Evolutionary conservation across 1,140 invertebrate species (phyloP).

Genomic region (Drosophila repleta): DNA sequence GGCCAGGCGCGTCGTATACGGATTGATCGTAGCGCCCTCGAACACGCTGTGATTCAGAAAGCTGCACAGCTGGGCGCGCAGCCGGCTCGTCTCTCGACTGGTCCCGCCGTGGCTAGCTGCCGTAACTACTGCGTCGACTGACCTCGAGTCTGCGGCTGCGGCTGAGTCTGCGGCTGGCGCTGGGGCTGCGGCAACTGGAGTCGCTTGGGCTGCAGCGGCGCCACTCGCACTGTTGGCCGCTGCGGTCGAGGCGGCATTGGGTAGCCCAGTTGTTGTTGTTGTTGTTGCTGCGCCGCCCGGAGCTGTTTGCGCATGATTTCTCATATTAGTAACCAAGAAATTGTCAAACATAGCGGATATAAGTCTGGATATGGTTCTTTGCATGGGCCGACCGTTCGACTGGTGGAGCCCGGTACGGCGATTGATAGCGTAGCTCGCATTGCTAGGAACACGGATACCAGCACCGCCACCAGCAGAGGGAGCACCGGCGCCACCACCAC

Average conservation of each 20-base stretch:
- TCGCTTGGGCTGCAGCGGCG: background rate
- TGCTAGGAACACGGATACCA: background rate
- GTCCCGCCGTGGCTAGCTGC: background rate
- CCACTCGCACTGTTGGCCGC: background rate
- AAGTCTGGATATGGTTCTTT: constrained; percentile 40
- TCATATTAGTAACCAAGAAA: constrained; percentile 60
- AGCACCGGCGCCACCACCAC: background rate
- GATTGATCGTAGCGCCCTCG: constrained; percentile 61
- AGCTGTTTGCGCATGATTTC: constrained; percentile 77
- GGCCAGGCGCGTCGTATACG: constrained; percentile 61
- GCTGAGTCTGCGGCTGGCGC: background rate
- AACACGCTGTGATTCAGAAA: constrained; percentile 66
- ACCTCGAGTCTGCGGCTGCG: background rate
- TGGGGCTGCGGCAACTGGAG: background rate
- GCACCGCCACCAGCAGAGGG: constrained; percentile 10
- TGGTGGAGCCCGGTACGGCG: constrained; percentile 6
- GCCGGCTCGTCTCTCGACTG: constrained; percentile 12
- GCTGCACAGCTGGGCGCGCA: constrained; percentile 58
- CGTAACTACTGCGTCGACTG: background rate
- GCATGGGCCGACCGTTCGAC: constrained; percentile 21
- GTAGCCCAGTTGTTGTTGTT: background rate
- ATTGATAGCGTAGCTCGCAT: constrained; percentile 8
- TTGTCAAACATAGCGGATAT: constrained; percentile 50
- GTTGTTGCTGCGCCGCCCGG: constrained; percentile 33
- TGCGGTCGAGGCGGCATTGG: constrained; percentile 1